A percentile compares a stretch with the other conserved stretches of the same genome.
Evolutionary conservation across 1,140 invertebrate genomes (phyloP).

Genomic region (Pseudomyrmex gracilis): DNA sequence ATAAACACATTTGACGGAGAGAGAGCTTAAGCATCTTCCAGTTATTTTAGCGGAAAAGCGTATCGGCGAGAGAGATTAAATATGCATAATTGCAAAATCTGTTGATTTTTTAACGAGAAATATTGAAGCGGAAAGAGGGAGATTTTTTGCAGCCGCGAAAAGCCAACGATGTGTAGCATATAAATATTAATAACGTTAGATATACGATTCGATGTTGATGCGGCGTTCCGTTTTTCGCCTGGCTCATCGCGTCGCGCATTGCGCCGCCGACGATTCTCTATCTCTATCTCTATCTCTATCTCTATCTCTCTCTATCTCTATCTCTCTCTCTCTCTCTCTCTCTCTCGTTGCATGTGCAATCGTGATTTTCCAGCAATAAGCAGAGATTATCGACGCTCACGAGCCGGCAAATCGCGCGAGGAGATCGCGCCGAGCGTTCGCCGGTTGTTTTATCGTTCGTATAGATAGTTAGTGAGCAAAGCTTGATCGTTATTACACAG

Average conservation of each 20-base stretch:
- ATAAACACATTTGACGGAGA: background rate
- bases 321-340: too few relatives aligned
- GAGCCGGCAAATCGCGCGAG: conserved; percentile 22
- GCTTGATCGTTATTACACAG: conserved; percentile 42
- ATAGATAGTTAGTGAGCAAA: conserved; percentile 34
- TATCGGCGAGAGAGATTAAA: too few relatives aligned
- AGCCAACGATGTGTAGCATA: too few relatives aligned
- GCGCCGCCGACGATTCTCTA: background rate
- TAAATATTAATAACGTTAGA: too few relatives aligned
- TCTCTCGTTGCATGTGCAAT: conserved; percentile 22
- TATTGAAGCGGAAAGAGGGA: too few relatives aligned
- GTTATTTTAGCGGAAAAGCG: background rate
- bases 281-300: too few relatives aligned
- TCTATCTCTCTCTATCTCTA: too few relatives aligned
- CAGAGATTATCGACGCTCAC: conserved; percentile 40
- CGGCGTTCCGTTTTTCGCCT: too few relatives aligned
- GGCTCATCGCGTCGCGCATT: background rate
- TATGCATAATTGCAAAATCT: too few relatives aligned
- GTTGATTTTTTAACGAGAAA: too few relatives aligned
- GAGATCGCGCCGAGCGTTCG: background rate
- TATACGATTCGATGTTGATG: too few relatives aligned
- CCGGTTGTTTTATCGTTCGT: conserved; percentile 32
- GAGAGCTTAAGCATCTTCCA: background rate
- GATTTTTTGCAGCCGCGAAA: too few relatives aligned
- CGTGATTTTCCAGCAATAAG: conserved; percentile 59